Base-by-base conservation (phyloP, 2,888 invertebrate species). In the Epistrophella euchroma region DNA sequence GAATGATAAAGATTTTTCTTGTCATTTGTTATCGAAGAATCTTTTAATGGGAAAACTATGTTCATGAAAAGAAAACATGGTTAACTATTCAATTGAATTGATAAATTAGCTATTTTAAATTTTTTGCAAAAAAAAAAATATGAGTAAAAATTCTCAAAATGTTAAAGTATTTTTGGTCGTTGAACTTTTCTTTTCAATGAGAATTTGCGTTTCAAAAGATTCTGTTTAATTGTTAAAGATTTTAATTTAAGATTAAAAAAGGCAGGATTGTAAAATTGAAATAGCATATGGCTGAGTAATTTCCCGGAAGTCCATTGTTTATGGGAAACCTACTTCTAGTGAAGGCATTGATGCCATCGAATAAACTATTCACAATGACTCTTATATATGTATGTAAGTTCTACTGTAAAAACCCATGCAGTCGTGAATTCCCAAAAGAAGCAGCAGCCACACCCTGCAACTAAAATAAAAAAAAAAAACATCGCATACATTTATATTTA, bases 361-460 rank as follows among this genome's bases (percentile, higher is more conserved):
- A 35, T 35, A 68, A 35, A 47, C 66, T 66, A 68, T 68, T 25
- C 68, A 52, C 52, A 68, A 37, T 68, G 52, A 68, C 52, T 37
- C 52, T 17, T 47, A 10, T 7, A 1, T 58, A 22, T 15, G 17
- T 45, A 6, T 25, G 25, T 9, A 64, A 25, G 19, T 28, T 64
- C 28, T 22, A 58, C 32, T 68, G 50, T 43, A 58, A 47, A 66
- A 22, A 19, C 50, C 58, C 11, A 81, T 72, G 71, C 70, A 66
- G 50, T 68, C 47, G 68, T 62, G 78, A 68, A 40, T 58, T 60
- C 32, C 70, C 22, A 55, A 77, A 78, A 45, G 58, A 62, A 19
- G 66, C 47, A 66, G 28, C 68, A 68, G 52, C 83, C 83, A 79
- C 83, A 84, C 83, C 83, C 83, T 71, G 64, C 35, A 77, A 82